Evolutionary conservation across 37 sponge, comb jelly and placozoan genomes (phyloP), one percentile per base, ranked within the genome.

Genomic region (Spongilla lacustris): DNA sequence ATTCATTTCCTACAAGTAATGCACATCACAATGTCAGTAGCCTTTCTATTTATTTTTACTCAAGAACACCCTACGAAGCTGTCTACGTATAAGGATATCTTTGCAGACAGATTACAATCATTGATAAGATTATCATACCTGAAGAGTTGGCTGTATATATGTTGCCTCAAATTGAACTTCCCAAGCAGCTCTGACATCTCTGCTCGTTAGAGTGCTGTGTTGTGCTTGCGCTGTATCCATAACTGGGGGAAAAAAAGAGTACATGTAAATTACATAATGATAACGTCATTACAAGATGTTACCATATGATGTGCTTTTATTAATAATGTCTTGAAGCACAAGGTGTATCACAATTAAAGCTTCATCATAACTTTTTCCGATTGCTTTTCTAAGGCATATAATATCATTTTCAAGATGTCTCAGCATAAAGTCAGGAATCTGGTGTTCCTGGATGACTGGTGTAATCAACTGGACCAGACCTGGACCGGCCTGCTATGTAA

Each of bases 381-480:
- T 76, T n/a, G 78, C 74, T 30, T 14, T 50, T 34, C 58, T 50
- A 36, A 94, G 71, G 31, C 29, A 69, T 26, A 81, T 50, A 23
- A 94, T 27, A 58, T 94, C 95, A 37, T 68, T 75, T 66, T 85
- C 84, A 31, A 94, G 82, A 72, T 94, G 95, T 19, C 35, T 31
- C 85, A 89, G 91, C 86, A 94, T 91, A 80, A 91, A 94, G 80
- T 83, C 79, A 11, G 89, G 84, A 0, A 89, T 78, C 17, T 83
- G 41, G 2, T 83, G 33, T 2, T 72, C 79, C 26, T 12, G 66
- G 21, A 69, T 30, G n/a, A 38, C 46, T 38, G 77, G 69, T 31
- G n/a, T n/a, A n/a, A 85, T 83, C 36, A 86, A 33, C 25, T 79
- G 31, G 0, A 78, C 23, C 5, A 90, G 68, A 33, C 50, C 82